Conservation (phyloP, 2,113 vertebrate genomes). For the Uria lomvia region DNA sequence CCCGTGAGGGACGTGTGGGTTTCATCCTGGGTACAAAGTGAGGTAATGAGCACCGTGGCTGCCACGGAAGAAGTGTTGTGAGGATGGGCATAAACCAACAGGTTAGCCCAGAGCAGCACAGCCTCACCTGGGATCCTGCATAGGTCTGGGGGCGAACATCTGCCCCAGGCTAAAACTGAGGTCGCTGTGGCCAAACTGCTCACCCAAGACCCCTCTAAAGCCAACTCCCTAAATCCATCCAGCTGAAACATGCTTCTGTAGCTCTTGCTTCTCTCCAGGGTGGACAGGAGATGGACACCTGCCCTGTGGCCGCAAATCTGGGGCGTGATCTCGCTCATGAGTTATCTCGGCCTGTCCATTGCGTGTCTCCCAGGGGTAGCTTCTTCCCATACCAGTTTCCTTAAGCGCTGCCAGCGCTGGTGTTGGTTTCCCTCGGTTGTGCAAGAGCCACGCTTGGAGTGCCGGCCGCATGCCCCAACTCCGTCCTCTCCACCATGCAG, state of each 20-base stretch:
- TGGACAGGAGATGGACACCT: neutral
- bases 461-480: fast-evolving
- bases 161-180: neutral
- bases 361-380: too few species aligned
- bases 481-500: fast-evolving
- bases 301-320: neutral
- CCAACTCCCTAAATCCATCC: neutral
- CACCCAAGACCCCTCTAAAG: neutral
- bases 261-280: neutral
- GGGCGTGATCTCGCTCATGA: fast-evolving
- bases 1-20: fast-evolving
- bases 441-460: neutral
- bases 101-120: neutral
- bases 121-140: neutral
- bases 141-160: neutral
- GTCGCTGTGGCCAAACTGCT: fast-evolving
- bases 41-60: neutral
- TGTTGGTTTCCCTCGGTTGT: fast-evolving
- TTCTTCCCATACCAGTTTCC: neutral
- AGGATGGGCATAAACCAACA: neutral
- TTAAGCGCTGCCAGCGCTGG: neutral
- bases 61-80: too few species aligned
- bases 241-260: neutral
- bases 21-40: neutral
- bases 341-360: neutral